These are phyloP conservation scores for Meloidogyne hapla DNA, from an alignment of 1,140 invertebrate species.

Conservation along the genomic window DNA sequence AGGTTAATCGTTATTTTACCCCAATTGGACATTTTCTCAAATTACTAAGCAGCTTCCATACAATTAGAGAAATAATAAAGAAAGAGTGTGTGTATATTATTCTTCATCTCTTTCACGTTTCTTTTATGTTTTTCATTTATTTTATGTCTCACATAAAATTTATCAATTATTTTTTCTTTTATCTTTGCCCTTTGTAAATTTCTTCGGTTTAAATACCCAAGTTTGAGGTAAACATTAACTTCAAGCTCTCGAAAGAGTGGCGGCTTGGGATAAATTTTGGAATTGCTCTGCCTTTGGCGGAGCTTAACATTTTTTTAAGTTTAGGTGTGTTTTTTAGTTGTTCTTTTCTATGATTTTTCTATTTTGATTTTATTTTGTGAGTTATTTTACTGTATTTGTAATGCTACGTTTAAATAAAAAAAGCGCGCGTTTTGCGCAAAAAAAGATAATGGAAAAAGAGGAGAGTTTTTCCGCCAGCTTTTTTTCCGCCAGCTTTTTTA, in stretches of 20 bases:
- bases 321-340: conserved; percentile 43
- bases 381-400: too few relatives aligned
- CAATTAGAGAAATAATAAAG: not conserved
- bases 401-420: too few relatives aligned
- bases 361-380: too few relatives aligned
- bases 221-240: not conserved
- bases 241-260: not conserved
- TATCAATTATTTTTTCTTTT: not conserved
- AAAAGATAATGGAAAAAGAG: too few relatives aligned
- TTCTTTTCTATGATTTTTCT: conserved; percentile 67
- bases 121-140: not conserved
- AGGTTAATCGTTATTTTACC: not conserved
- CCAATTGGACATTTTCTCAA: not conserved
- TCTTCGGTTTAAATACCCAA: not conserved
- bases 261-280: not conserved
- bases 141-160: not conserved
- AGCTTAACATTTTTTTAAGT: too few relatives aligned
- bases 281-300: not conserved
- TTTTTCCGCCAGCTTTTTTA: too few relatives aligned
- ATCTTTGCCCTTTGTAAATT: not conserved
- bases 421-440: too few relatives aligned
- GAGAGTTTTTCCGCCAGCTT: too few relatives aligned
- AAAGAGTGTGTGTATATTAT: not conserved
- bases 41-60: not conserved
- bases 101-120: not conserved